A percentile compares a stretch with the other conserved stretches of the same genome.
These are phyloP conservation scores for Tetanocera ferruginea DNA, from an alignment of 2,888 invertebrate genomes.

Conservation along the genomic window DNA sequence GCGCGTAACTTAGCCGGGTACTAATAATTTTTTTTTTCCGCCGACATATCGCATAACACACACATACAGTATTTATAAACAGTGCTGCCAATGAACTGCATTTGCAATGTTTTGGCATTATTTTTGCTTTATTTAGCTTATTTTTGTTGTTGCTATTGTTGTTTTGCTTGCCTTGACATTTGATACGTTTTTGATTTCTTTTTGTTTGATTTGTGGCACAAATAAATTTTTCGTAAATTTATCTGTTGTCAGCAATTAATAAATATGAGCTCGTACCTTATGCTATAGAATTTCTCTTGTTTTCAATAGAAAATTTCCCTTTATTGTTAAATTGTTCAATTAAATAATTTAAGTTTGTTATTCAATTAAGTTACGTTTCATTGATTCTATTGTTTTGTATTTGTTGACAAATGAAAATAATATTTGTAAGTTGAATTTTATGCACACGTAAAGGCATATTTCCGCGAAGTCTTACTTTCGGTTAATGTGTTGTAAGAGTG, in stretches of 20 bases:
- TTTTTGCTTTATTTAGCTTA: background rate
- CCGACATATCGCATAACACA: background rate
- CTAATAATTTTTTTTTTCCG: background rate
- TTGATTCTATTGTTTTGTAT: slow-evolving; percentile 6
- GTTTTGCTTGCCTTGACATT: background rate
- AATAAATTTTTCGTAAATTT: background rate
- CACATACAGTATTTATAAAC: background rate
- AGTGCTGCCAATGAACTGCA: background rate
- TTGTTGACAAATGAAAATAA: slow-evolving; percentile 16
- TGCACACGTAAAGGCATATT: too few relatives aligned
- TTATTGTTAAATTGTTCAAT: slow-evolving; percentile 52
- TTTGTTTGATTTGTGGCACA: background rate
- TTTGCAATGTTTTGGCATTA: background rate
- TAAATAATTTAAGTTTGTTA: slow-evolving; percentile 50
- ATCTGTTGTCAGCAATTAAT: slow-evolving; percentile 11
- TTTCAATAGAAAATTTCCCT: background rate
- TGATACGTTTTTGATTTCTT: background rate
- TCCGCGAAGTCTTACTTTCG: background rate
- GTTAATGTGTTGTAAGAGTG: background rate
- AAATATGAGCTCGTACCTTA: background rate
- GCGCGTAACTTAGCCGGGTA: background rate
- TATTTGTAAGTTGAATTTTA: background rate
- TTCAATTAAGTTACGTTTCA: slow-evolving; percentile 39
- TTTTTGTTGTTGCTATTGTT: background rate
- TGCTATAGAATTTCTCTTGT: slow-evolving; percentile 21